Percentiles rank a stretch among this genome's conserved stretches.
phyloP scores from a whole-genome alignment of 2,888 invertebrate genomes.

The Tryphoninae sp. region DNA sequence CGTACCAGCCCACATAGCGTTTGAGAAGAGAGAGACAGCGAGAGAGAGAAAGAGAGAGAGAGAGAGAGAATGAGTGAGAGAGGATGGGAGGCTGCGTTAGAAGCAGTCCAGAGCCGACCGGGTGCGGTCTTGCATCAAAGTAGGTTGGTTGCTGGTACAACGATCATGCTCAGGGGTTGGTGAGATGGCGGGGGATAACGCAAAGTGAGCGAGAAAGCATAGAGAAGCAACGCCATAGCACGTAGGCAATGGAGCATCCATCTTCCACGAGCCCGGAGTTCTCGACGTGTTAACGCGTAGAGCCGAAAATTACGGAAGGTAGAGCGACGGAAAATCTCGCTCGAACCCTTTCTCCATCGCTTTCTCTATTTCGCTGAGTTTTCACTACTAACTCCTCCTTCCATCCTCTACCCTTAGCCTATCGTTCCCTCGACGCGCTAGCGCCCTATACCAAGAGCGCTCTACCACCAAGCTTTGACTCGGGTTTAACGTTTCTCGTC shows the following conservation, averaged over 20 bases:
- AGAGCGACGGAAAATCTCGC: slow-evolving; percentile 64
- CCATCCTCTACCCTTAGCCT: background rate
- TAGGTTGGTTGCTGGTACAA: slow-evolving; percentile 67
- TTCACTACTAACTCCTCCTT: slow-evolving; percentile 31
- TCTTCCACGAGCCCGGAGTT: slow-evolving; percentile 69
- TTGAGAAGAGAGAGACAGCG: slow-evolving; percentile 14
- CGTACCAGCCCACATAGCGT: background rate
- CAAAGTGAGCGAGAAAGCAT: slow-evolving; percentile 27
- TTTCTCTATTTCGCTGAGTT: slow-evolving; percentile 32
- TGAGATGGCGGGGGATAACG: slow-evolving; percentile 20
- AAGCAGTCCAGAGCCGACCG: slow-evolving; percentile 36
- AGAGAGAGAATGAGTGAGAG: slow-evolving; percentile 21
- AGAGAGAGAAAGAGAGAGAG: slow-evolving; percentile 1
- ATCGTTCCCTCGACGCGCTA: slow-evolving; percentile 15
- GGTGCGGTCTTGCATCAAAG: slow-evolving; percentile 76
- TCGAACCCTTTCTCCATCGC: slow-evolving; percentile 32
- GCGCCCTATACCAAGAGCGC: slow-evolving; percentile 18
- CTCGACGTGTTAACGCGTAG: slow-evolving; percentile 70
- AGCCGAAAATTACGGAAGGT: slow-evolving; percentile 76
- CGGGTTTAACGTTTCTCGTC: slow-evolving; percentile 21
- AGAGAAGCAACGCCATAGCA: slow-evolving; percentile 38
- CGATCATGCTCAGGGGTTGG: slow-evolving; percentile 28
- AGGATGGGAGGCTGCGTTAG: slow-evolving; percentile 7
- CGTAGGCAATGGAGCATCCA: slow-evolving; percentile 75
- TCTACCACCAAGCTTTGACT: slow-evolving; percentile 28